phyloP scores from a whole-genome alignment of 2,888 invertebrate species.

The Spodoptera picta region DNA sequence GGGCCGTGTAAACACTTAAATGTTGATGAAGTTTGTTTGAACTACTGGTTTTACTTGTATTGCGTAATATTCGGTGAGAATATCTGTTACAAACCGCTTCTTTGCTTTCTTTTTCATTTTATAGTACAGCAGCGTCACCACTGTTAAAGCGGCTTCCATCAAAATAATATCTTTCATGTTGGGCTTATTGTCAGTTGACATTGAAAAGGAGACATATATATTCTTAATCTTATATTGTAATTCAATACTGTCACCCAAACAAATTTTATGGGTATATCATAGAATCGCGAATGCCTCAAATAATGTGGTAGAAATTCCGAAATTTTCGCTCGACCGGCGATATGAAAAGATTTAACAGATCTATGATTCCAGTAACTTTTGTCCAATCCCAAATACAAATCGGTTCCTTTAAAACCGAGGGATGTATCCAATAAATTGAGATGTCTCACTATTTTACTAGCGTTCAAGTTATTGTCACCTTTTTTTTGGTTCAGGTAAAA shows the following conservation, averaged over 20 bases:
- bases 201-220: slow-evolving; percentile 32
- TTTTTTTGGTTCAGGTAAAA: slow-evolving; percentile 83
- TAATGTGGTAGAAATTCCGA: slow-evolving; percentile 42
- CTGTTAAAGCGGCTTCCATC: slow-evolving; percentile 16
- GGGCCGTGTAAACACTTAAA: slow-evolving; percentile 72
- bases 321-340: slow-evolving; percentile 59
- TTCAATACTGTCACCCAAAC: slow-evolving; percentile 36
- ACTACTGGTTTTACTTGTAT: slow-evolving; percentile 51
- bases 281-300: slow-evolving; percentile 34
- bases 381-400: slow-evolving; percentile 58
- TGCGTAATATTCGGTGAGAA: slow-evolving; percentile 18
- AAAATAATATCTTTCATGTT: slow-evolving; percentile 15
- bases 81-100: background rate
- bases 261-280: slow-evolving; percentile 48
- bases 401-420: slow-evolving; percentile 60
- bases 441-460: slow-evolving; percentile 80
- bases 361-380: slow-evolving; percentile 50
- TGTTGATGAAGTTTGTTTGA: slow-evolving; percentile 56
- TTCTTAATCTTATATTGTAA: slow-evolving; percentile 39
- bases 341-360: slow-evolving; percentile 62
- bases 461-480: slow-evolving; percentile 80
- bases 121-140: background rate
- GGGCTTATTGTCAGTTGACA: slow-evolving; percentile 20
- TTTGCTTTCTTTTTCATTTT: background rate
- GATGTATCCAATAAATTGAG: slow-evolving; percentile 82